phyloP scores from a whole-genome alignment of 1,140 invertebrate species.

The Apis laboriosa region DNA sequence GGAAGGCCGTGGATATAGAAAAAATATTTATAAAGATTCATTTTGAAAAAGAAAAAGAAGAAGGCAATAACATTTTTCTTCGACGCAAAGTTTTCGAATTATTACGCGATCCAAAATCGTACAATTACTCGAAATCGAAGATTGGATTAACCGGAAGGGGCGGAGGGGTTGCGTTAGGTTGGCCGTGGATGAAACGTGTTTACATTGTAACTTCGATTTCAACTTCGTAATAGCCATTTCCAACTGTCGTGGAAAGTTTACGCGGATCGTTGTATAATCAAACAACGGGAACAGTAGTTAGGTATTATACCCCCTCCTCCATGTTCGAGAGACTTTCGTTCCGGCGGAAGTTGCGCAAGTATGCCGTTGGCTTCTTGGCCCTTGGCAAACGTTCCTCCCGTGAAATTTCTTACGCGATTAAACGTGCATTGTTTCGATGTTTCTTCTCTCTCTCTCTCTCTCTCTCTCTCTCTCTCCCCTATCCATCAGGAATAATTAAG shows the following conservation, averaged over 20 bases:
- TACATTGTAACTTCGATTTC: conserved; percentile 40
- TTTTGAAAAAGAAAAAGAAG: too few relatives aligned
- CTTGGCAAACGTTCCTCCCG: conserved; percentile 6
- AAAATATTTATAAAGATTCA: too few relatives aligned
- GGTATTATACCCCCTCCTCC: conserved; percentile 12
- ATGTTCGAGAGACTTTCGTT: conserved; percentile 7
- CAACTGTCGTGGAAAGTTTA: conserved; percentile 38
- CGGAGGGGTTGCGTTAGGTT: not conserved
- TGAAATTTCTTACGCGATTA: conserved; percentile 41
- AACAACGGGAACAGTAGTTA: conserved; percentile 27
- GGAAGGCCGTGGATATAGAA: too few relatives aligned
- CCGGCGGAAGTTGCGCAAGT: conserved; percentile 22
- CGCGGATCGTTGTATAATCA: conserved; percentile 43
- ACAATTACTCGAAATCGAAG: not conserved
- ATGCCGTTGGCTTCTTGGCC: conserved; percentile 29
- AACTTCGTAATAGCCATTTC: conserved; percentile 41
- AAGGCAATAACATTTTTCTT: too few relatives aligned
- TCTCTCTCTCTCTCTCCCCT: not conserved
- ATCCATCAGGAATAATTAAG: conserved; percentile 20
- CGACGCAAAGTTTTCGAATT: not conserved
- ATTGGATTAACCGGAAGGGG: not conserved
- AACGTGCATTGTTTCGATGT: conserved; percentile 31
- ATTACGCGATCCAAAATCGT: not conserved
- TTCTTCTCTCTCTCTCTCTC: not conserved
- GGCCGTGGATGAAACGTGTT: conserved; percentile 18